Conservation (phyloP, 2,113 vertebrate genomes). For the Riparia riparia region DNA sequence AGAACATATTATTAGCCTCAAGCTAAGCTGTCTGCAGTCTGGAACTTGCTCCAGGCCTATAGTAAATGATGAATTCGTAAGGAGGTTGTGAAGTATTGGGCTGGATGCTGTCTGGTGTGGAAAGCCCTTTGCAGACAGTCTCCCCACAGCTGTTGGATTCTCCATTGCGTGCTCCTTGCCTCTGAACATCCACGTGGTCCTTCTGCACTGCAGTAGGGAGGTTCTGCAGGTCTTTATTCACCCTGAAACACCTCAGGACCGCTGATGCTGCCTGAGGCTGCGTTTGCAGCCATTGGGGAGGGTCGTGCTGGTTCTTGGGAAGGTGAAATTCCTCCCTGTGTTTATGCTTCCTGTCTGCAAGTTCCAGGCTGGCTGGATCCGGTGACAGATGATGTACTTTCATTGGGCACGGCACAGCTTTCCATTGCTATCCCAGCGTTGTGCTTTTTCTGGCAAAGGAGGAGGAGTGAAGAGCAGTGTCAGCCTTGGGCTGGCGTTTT, state of each 20-base stretch:
- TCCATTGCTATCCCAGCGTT: background rate
- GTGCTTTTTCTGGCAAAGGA: background rate
- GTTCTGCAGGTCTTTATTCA: background rate
- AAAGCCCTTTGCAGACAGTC: background rate
- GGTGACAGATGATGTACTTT: background rate
- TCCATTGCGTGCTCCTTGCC: rapidly evolving
- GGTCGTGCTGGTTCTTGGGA: background rate
- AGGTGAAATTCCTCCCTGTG: background rate
- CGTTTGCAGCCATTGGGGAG: rapidly evolving
- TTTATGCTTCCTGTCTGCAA: background rate
- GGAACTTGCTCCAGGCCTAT: background rate
- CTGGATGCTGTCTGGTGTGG: background rate
- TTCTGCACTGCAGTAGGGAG: background rate
- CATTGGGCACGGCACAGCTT: rapidly evolving
- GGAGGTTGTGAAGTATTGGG: background rate
- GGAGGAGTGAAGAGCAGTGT: background rate
- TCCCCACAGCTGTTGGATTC: background rate
- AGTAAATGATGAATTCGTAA: background rate
- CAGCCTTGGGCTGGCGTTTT: background rate
- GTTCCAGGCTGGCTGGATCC: background rate
- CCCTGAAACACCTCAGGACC: background rate
- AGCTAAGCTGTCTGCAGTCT: conserved; percentile 10
- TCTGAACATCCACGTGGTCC: rapidly evolving
- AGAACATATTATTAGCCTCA: background rate
- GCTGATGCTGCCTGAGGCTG: rapidly evolving